Conservation (phyloP, 2,888 invertebrate genomes). For the Scaptomyza polygonia region DNA sequence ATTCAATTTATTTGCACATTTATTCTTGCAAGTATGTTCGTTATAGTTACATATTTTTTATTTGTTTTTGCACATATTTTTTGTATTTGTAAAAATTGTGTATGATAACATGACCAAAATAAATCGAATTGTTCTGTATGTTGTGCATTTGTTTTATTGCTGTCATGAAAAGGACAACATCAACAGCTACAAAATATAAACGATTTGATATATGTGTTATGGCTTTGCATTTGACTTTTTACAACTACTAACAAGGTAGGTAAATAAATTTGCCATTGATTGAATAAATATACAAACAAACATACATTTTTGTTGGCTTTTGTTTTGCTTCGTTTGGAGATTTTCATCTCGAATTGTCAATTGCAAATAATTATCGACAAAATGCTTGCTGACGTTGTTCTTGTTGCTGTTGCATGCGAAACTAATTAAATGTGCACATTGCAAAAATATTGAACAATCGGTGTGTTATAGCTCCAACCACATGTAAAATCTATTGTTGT, state of each 20-base stretch:
- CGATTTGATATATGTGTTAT: conserved; percentile 40
- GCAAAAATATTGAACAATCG: conserved; percentile 28
- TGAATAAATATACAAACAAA: conserved; percentile 24
- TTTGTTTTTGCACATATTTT: conserved; percentile 1
- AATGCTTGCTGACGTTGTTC: conserved; percentile 9
- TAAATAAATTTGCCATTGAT: conserved; percentile 50
- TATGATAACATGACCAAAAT: conserved; percentile 36
- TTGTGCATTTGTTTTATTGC: conserved; percentile 45
- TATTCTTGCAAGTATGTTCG: conserved; percentile 14
- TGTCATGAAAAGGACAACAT: conserved; percentile 19
- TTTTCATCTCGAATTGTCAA: conserved; percentile 39
- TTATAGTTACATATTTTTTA: conserved; percentile 1
- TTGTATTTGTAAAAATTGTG: conserved; percentile 62
- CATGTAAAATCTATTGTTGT: conserved; percentile 39
- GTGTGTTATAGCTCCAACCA: no score
- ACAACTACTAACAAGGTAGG: conserved; percentile 19
- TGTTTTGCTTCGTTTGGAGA: conserved; percentile 24
- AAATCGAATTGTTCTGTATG: conserved; percentile 51
- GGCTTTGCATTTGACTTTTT: conserved; percentile 8
- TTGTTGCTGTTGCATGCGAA: conserved; percentile 36
- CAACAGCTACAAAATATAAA: conserved; percentile 16
- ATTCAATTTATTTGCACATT: conserved; percentile 4
- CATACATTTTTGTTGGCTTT: conserved; percentile 26
- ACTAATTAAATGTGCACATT: conserved; percentile 55
- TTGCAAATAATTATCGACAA: conserved; percentile 44